Base-by-base conservation (phyloP, 1,140 invertebrate genomes). In the Sitobion miscanthi region DNA sequence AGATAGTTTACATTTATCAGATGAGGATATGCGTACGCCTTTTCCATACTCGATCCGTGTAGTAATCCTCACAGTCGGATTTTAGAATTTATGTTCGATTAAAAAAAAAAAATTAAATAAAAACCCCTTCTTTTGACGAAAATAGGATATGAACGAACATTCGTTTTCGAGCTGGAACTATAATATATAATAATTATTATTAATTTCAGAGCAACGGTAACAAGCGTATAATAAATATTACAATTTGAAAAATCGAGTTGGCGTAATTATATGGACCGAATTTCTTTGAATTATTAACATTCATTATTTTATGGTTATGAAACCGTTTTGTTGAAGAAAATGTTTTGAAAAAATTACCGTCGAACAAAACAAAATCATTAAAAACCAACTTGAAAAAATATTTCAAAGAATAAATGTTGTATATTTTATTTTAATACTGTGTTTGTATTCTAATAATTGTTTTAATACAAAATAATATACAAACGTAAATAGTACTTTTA, bases 1-100 rank as follows among this genome's bases (percentile, higher is more conserved):
- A 93, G 91, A 93, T 93, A 57, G 82, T 93, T 86, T 86, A 93
- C 91, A 86, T 93, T 93, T 86, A 93, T 93, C 91, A 93, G 91
- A 93, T 83, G 90, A 25, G 89, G 23, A 77, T 90, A 90, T 42
- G 82, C 82, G 30, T 35, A 82, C 91, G 62, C 69, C 91, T 92
- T 82, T 83, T 83, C 30, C 69, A 23, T 52, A 49, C 42, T 52
- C 47, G 45, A 49, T 30, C 47, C 62, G 69, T 91, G 83, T 52
- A 47, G n/a, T 93, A 86, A 93, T 93, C 91, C 91, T 93, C 17
- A 30, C 47, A 49, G 91, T 57, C 35, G 91, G 49, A 42, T 93
- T 57, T 93, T 49, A 90, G 21, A 62, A 90, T 90, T 69, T 90
- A 90, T 90, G 90, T 92, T 83, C 90, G 49, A 92, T 92, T 92